phyloP scores from a whole-genome alignment of 2,797 vertebrate species.

The Spea hammondii region DNA sequence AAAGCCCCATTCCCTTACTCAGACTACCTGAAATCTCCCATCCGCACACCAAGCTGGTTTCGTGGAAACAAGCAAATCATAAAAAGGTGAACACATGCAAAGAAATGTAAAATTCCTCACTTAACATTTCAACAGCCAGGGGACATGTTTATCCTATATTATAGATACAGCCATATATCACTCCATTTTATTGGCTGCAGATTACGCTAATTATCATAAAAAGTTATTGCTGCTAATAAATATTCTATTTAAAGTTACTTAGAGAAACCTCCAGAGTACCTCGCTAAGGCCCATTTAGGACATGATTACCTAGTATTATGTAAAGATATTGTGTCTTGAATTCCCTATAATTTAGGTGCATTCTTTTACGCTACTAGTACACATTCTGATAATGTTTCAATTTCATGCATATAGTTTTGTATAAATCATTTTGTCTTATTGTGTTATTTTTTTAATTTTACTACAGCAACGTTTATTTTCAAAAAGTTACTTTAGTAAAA shows the following conservation, averaged over 20 bases:
- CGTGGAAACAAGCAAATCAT: slow-evolving; percentile 58
- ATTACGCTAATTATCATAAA: slow-evolving; percentile 78
- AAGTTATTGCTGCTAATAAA: slow-evolving; percentile 77
- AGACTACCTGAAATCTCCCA: slow-evolving; percentile 54
- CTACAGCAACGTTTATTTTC: no score
- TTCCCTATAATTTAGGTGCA: slow-evolving; percentile 30
- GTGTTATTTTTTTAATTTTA: no score
- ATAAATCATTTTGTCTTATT: no score
- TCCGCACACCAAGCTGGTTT: slow-evolving; percentile 54
- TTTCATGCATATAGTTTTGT: no score
- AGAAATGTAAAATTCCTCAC: slow-evolving; percentile 61
- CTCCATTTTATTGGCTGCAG: slow-evolving; percentile 72
- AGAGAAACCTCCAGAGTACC: slow-evolving; percentile 72
- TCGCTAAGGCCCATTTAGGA: slow-evolving; percentile 53
- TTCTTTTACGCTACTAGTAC: no score
- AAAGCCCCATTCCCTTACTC: not conserved
- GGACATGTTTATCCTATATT: slow-evolving; percentile 65
- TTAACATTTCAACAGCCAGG: slow-evolving; percentile 59
- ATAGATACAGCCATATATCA: slow-evolving; percentile 74
- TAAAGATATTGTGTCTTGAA: slow-evolving; percentile 68
- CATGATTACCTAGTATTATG: slow-evolving; percentile 61
- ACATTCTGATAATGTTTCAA: no score
- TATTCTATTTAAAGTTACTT: slow-evolving; percentile 80
- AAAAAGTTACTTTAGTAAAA: no score
- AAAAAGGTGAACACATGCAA: slow-evolving; percentile 39